These are phyloP conservation scores for Tenthredo livida DNA, from an alignment of 2,888 invertebrate genomes.

Conservation along the genomic window DNA sequence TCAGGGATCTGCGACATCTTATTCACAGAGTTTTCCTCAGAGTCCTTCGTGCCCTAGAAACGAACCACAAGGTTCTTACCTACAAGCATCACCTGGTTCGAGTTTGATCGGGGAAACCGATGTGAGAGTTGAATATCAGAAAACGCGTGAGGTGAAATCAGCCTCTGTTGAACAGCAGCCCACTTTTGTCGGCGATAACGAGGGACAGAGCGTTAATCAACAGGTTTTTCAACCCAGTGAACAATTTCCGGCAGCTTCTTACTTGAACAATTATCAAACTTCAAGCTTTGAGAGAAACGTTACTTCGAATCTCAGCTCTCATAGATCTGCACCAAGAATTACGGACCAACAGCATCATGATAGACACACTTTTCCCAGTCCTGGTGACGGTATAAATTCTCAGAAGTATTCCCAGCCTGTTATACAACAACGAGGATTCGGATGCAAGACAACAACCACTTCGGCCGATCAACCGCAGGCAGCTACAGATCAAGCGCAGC, in stretches of 20 bases:
- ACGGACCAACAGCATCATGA: conserved; percentile 64
- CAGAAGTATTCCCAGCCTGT: conserved; percentile 64
- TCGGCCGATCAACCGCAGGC: conserved; percentile 67
- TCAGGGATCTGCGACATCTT: conserved; percentile 62
- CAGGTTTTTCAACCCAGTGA: conserved; percentile 49
- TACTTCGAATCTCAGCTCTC: conserved; percentile 62
- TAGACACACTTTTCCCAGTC: conserved; percentile 65
- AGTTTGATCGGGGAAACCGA: conserved; percentile 64
- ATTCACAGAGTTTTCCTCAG: conserved; percentile 64
- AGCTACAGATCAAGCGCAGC: conserved; percentile 57
- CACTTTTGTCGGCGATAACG: conserved; percentile 57
- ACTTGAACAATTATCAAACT: conserved; percentile 55
- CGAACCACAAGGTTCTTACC: conserved; percentile 76
- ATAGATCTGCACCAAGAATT: conserved; percentile 47
- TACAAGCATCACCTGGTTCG: conserved; percentile 71
- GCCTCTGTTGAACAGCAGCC: conserved; percentile 64
- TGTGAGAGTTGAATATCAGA: conserved; percentile 67
- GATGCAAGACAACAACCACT: conserved; percentile 58
- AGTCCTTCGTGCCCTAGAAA: conserved; percentile 65
- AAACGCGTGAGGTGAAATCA: conserved; percentile 64
- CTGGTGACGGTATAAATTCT: conserved; percentile 64
- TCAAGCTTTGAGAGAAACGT: conserved; percentile 67
- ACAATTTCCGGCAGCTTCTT: conserved; percentile 48
- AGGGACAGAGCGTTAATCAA: conserved; percentile 36
- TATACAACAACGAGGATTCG: conserved; percentile 65